Conservation (phyloP, 1,140 invertebrate species). For the Pararge aegeria region DNA sequence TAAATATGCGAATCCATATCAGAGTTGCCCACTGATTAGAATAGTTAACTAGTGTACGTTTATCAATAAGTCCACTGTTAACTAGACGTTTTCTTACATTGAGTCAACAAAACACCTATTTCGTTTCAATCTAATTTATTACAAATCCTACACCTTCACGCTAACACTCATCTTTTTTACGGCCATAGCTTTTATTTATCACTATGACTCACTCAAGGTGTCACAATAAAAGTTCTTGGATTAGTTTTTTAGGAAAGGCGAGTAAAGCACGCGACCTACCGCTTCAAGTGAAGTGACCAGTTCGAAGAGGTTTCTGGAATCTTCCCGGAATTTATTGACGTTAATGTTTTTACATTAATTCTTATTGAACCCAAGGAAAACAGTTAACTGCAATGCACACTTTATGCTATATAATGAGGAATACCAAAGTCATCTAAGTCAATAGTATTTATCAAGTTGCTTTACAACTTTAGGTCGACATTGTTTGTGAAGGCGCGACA, state of each 20-base stretch:
- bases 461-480: no score
- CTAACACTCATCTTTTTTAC: constrained; percentile 6
- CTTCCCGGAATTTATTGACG: not conserved
- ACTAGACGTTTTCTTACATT: not conserved
- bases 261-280: constrained; percentile 22
- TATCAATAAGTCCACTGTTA: not conserved
- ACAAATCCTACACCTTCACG: not conserved
- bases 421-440: no score
- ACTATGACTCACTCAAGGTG: constrained; percentile 49
- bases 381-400: no score
- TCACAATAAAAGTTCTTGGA: constrained; percentile 50
- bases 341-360: not conserved
- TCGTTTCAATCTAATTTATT: constrained; percentile 1
- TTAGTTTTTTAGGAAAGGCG: constrained; percentile 50
- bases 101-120: not conserved
- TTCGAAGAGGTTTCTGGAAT: not conserved
- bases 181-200: constrained; percentile 7
- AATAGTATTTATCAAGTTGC: no score
- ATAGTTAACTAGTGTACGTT: not conserved
- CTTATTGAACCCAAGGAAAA: no score
- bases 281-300: constrained; percentile 15
- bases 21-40: no score
- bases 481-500: no score
- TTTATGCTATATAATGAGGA: no score
- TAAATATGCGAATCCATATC: no score